Percentiles rank a stretch among this genome's conserved stretches.
phyloP scores from a whole-genome alignment of 1,140 invertebrate species.

The Cherax quadricarinatus region DNA sequence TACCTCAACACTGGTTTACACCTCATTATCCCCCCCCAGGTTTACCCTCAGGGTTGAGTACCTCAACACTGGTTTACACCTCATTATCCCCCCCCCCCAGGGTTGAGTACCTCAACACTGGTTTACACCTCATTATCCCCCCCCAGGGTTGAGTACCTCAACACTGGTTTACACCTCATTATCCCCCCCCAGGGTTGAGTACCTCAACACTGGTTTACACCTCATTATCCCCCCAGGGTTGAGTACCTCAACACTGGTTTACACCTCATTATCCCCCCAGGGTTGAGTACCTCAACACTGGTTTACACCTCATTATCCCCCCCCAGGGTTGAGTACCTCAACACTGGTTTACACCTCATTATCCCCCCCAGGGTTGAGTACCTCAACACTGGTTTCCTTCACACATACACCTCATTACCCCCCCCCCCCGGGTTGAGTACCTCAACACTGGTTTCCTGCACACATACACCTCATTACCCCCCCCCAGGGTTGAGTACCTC shows the following conservation, averaged over 20 bases:
- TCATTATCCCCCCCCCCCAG: slow-evolving; percentile 78
- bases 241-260: slow-evolving; percentile 75
- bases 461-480: background rate
- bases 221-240: slow-evolving; percentile 81
- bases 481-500: slow-evolving; percentile 82
- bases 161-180: slow-evolving; percentile 74
- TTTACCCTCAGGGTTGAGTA: slow-evolving; percentile 88
- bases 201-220: background rate
- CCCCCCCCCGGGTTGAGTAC: slow-evolving; percentile 87
- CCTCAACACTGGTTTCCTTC: background rate
- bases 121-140: background rate
- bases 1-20: slow-evolving; percentile 2
- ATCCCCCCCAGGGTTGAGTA: slow-evolving; percentile 87
- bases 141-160: slow-evolving; percentile 84
- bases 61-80: background rate
- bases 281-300: slow-evolving; percentile 80
- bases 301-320: background rate
- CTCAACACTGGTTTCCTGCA: background rate
- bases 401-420: background rate
- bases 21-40: slow-evolving; percentile 20
- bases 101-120: slow-evolving; percentile 80
- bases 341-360: slow-evolving; percentile 74
- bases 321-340: slow-evolving; percentile 84
- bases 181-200: slow-evolving; percentile 89
- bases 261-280: slow-evolving; percentile 75